Percentiles rank a stretch among this genome's conserved stretches.
phyloP scores from a whole-genome alignment of 2,888 invertebrate species.

The Papilio demoleus region DNA sequence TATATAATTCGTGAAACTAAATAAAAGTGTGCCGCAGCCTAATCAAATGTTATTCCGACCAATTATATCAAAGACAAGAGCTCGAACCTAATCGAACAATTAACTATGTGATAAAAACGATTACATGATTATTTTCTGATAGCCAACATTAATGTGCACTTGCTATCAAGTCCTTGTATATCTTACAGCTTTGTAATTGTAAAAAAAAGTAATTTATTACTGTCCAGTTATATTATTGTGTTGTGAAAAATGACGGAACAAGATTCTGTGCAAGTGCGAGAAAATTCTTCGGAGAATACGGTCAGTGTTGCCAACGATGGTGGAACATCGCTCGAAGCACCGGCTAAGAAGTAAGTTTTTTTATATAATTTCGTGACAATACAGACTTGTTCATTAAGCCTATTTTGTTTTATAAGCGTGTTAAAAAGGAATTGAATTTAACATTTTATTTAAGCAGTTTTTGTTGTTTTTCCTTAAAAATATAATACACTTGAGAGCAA shows the following conservation, averaged over 20 bases:
- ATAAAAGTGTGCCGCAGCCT: conserved; percentile 33
- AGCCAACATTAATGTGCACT: conserved; percentile 63
- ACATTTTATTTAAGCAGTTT: too few relatives aligned
- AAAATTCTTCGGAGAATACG: conserved; percentile 44
- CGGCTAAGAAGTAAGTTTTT: conserved; percentile 29
- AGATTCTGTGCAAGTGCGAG: conserved; percentile 65
- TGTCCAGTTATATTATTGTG: conserved; percentile 40
- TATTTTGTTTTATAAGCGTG: background rate
- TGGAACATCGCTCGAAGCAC: conserved; percentile 39
- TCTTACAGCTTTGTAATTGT: conserved; percentile 41
- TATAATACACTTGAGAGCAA: too few relatives aligned
- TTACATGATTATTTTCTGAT: conserved; percentile 66
- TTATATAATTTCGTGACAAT: background rate
- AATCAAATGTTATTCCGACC: conserved; percentile 24
- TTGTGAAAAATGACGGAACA: conserved; percentile 62
- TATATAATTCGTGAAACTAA: background rate
- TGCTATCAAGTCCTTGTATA: conserved; percentile 63
- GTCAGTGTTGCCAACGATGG: conserved; percentile 42
- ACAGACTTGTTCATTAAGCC: too few relatives aligned
- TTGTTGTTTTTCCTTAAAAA: too few relatives aligned
- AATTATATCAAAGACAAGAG: conserved; percentile 34
- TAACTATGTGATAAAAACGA: conserved; percentile 71
- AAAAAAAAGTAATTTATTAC: conserved; percentile 30
- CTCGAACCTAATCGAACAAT: conserved; percentile 62
- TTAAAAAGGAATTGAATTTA: background rate